Conservation (phyloP, 2,113 vertebrate species). For the Cyprinodon tularosa region DNA sequence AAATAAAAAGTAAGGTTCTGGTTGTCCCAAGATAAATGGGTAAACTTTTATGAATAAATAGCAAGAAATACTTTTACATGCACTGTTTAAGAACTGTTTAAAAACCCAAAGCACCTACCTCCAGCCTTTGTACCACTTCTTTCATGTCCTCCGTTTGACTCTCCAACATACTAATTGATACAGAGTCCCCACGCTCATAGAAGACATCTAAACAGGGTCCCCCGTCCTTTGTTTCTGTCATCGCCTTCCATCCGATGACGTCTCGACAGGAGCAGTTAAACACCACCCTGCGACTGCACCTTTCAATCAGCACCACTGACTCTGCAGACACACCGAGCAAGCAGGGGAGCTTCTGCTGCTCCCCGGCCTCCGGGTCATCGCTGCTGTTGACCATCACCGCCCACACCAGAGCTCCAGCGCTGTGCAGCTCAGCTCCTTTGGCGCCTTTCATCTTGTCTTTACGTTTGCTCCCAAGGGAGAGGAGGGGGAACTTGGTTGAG, state of each 20-base stretch:
- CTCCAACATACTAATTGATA: conserved; percentile 81
- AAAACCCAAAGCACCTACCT: conserved; percentile 75
- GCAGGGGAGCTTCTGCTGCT: conserved; percentile 78
- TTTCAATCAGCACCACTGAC: conserved; percentile 87
- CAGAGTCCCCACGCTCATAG: conserved; percentile 86
- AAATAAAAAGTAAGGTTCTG: no score
- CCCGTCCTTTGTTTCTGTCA: conserved; percentile 70
- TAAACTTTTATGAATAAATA: not conserved
- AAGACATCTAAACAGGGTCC: conserved; percentile 85
- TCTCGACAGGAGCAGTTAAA: conserved; percentile 91
- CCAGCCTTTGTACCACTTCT: conserved; percentile 87
- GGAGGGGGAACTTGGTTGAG: conserved; percentile 88
- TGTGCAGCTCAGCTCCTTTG: conserved; percentile 85
- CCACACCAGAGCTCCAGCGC: conserved; percentile 88
- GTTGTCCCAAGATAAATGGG: not conserved
- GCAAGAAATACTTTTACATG: not conserved
- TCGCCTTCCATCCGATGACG: conserved; percentile 89
- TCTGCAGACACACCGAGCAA: conserved; percentile 87
- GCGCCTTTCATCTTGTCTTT: conserved; percentile 84
- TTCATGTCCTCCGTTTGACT: conserved; percentile 82
- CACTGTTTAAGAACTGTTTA: no score
- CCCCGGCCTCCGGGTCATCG: conserved; percentile 51
- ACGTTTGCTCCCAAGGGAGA: conserved; percentile 84
- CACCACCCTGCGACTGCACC: conserved; percentile 81
- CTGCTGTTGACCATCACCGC: conserved; percentile 77